Evolutionary conservation across 2,113 vertebrate genomes (phyloP).

Genomic region (Motacilla tschutschensis): DNA sequence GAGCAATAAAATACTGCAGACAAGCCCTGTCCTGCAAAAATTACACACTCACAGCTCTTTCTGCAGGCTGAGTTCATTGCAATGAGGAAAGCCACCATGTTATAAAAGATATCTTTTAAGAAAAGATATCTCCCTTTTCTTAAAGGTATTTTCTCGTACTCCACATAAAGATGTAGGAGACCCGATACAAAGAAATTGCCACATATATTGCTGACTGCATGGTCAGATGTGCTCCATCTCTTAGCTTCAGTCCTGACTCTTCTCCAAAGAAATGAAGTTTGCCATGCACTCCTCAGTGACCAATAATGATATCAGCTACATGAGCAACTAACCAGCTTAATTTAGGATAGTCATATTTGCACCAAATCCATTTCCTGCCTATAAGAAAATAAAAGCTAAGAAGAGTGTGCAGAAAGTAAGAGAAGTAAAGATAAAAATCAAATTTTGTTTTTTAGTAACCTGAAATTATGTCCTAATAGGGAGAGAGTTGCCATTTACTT

Average conservation of each 20-base stretch:
- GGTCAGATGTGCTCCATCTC: background rate
- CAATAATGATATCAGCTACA: background rate
- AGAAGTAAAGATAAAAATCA: background rate
- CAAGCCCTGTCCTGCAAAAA: slow-evolving; percentile 43
- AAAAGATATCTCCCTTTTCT: background rate
- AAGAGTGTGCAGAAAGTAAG: background rate
- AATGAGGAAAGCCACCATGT: background rate
- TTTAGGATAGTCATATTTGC: background rate
- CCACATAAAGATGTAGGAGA: background rate
- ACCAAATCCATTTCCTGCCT: background rate
- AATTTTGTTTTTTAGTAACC: background rate
- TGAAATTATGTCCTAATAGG: background rate
- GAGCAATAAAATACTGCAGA: slow-evolving; percentile 14
- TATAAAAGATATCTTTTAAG: background rate
- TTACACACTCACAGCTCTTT: background rate
- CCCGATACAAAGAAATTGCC: background rate
- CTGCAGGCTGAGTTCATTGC: background rate
- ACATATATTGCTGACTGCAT: background rate
- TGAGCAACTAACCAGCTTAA: background rate
- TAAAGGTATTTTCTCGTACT: background rate
- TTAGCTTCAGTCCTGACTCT: background rate
- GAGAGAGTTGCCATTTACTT: background rate
- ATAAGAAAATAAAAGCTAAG: background rate
- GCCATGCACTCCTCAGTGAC: background rate
- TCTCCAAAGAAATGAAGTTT: background rate